Evolutionary conservation across 1,140 invertebrate genomes (phyloP).

Genomic region (Aphaenogaster ashmeadi): DNA sequence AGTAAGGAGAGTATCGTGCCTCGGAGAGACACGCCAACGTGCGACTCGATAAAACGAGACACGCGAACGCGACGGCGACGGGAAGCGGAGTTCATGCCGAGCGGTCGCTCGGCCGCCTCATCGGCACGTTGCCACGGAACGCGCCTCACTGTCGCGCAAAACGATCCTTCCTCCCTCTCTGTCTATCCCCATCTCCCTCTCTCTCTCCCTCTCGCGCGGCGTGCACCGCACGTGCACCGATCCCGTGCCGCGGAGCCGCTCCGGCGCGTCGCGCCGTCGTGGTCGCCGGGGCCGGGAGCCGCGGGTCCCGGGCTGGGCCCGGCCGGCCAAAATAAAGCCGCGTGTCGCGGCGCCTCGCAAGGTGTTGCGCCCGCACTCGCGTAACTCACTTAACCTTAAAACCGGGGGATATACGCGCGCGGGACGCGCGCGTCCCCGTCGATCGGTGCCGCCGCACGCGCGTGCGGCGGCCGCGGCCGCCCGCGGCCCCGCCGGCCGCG

Average conservation of each 20-base stretch:
- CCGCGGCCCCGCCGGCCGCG: neutral
- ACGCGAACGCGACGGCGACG: neutral
- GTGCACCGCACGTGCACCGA: neutral
- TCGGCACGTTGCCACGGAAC: neutral
- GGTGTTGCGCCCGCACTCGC: constrained; percentile 71
- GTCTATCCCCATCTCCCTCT: neutral
- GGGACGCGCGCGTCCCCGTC: neutral
- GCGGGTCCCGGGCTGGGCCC: neutral
- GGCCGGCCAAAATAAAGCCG: constrained; percentile 80
- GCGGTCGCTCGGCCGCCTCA: no score
- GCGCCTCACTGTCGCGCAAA: neutral
- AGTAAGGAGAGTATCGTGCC: neutral
- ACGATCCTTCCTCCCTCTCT: constrained; percentile 4
- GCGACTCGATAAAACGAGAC: neutral
- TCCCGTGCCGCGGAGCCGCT: no score
- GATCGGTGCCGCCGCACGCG: neutral
- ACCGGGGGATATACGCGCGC: constrained; percentile 30
- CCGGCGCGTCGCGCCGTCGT: neutral
- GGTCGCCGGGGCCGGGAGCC: neutral
- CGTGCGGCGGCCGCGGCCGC: neutral
- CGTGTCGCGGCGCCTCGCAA: constrained; percentile 74
- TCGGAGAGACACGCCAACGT: neutral
- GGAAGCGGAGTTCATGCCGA: neutral
- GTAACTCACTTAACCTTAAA: constrained; percentile 83
- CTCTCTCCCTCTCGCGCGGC: neutral